These are phyloP conservation scores for Encarsia formosa DNA, from an alignment of 2,888 invertebrate species.

Conservation along the genomic window DNA sequence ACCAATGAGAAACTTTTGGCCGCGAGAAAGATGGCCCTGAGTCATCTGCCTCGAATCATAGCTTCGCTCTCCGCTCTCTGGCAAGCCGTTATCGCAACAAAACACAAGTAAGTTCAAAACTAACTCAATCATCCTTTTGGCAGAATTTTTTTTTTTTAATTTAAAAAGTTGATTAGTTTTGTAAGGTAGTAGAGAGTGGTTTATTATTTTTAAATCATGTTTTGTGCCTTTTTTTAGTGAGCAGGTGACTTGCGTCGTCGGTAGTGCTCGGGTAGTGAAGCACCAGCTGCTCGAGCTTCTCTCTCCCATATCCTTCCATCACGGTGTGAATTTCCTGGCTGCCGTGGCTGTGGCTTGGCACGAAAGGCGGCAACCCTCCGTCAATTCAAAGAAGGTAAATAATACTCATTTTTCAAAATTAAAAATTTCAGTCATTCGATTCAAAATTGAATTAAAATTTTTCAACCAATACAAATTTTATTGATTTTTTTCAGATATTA, in stretches of 20 bases:
- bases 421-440: not conserved
- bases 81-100: slow-evolving; percentile 62
- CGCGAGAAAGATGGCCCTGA: slow-evolving; percentile 71
- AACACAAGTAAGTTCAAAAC: slow-evolving; percentile 51
- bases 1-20: slow-evolving; percentile 52
- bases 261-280: slow-evolving; percentile 65
- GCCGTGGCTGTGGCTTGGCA: slow-evolving; percentile 85
- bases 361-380: slow-evolving; percentile 59
- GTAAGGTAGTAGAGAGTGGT: not conserved
- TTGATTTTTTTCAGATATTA: slow-evolving; percentile 51
- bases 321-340: slow-evolving; percentile 75
- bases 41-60: slow-evolving; percentile 76
- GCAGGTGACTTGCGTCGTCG: slow-evolving; percentile 56
- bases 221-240: slow-evolving; percentile 44
- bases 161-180: slow-evolving; percentile 7
- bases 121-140: not conserved
- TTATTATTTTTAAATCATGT: slow-evolving; percentile 7
- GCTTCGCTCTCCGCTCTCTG: slow-evolving; percentile 75
- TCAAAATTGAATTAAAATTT: not conserved
- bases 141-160: not conserved
- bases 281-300: slow-evolving; percentile 77
- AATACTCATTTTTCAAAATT: not conserved
- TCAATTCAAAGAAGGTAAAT: slow-evolving; percentile 50
- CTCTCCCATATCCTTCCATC: slow-evolving; percentile 79
- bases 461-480: not conserved